Percentiles rank a stretch among this genome's conserved stretches.
Conservation (phyloP, 2,888 invertebrate species). For the Mesoligia furuncula region DNA sequence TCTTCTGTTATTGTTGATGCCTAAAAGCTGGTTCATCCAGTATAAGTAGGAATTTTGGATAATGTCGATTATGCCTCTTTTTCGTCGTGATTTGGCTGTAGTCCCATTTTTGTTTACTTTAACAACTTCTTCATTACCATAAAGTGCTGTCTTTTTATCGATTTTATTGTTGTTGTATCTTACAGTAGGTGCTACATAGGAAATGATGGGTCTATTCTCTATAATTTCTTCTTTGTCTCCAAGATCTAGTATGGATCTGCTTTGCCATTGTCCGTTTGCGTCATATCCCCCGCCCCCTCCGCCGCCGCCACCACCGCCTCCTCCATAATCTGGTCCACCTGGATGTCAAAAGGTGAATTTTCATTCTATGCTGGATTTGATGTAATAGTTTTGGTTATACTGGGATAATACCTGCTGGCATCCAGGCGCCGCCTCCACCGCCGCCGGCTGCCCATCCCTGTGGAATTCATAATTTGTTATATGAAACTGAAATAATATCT, state of each 20-base stretch:
- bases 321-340: slow-evolving; percentile 84
- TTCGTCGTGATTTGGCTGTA: slow-evolving; percentile 74
- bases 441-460: slow-evolving; percentile 87
- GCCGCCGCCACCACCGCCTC: slow-evolving; percentile 75
- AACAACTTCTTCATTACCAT: slow-evolving; percentile 12
- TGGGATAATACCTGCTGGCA: slow-evolving; percentile 87
- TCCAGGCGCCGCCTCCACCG: slow-evolving; percentile 86
- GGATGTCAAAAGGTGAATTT: slow-evolving; percentile 70
- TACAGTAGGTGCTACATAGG: slow-evolving; percentile 74
- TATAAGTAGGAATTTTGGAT: slow-evolving; percentile 82
- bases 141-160: slow-evolving; percentile 48
- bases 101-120: slow-evolving; percentile 18
- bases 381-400: slow-evolving; percentile 66
- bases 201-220: slow-evolving; percentile 70
- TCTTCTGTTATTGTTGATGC: slow-evolving; percentile 72
- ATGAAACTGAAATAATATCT: background rate
- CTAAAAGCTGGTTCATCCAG: slow-evolving; percentile 80
- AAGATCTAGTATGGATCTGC: slow-evolving; percentile 79
- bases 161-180: slow-evolving; percentile 68
- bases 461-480: slow-evolving; percentile 45
- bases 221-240: slow-evolving; percentile 63
- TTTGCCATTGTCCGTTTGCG: slow-evolving; percentile 88
- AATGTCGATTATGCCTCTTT: slow-evolving; percentile 80
- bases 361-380: slow-evolving; percentile 58
- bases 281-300: slow-evolving; percentile 84